Evolutionary conservation across 2,113 vertebrate species (phyloP).

Genomic region (Notarius quadriscutis): DNA sequence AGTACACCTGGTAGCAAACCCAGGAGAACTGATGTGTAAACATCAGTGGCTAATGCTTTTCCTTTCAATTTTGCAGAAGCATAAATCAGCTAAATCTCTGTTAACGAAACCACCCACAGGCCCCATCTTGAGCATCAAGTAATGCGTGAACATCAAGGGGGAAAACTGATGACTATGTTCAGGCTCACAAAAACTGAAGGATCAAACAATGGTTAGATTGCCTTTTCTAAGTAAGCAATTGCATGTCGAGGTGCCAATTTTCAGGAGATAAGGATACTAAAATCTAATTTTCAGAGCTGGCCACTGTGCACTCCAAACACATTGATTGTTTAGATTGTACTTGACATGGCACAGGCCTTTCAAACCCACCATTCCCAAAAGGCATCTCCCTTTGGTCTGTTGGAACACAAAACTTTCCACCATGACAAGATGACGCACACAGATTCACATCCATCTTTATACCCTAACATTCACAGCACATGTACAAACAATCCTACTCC

Average conservation of each 20-base stretch:
- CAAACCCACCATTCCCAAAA: neutral
- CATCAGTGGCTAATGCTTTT: neutral
- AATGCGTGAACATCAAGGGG: neutral
- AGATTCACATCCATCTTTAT: neutral
- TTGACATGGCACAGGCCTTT: neutral
- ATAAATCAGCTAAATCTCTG: neutral
- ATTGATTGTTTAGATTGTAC: neutral
- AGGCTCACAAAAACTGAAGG: neutral
- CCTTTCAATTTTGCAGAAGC: neutral
- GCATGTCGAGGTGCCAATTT: neutral
- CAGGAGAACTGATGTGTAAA: neutral
- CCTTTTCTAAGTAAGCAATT: neutral
- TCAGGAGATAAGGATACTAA: neutral
- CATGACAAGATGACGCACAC: neutral
- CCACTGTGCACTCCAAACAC: neutral
- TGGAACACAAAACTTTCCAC: neutral
- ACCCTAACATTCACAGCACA: neutral
- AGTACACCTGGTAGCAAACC: neutral
- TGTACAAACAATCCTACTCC: constrained; percentile 4
- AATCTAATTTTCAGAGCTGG: neutral
- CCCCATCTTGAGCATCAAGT: neutral
- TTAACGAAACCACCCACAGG: neutral
- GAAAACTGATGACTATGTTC: neutral
- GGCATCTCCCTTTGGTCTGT: neutral
- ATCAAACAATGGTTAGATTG: neutral